phyloP scores from a whole-genome alignment of 2,888 invertebrate species.

The Himalopsyche tibetana region DNA sequence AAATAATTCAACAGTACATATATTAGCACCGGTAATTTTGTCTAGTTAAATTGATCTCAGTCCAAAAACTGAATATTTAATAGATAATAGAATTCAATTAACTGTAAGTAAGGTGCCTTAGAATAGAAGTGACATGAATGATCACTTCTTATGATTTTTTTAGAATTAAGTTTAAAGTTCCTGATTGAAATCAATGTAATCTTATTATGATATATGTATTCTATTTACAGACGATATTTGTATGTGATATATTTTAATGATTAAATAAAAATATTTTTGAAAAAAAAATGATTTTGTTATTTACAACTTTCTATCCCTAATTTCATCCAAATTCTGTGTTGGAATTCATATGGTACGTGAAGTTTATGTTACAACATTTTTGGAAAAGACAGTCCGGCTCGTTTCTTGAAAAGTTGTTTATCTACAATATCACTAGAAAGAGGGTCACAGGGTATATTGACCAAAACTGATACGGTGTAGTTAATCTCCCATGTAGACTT shows the following conservation, averaged over 20 bases:
- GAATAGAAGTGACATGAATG: background rate
- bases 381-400: too few relatives aligned
- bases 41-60: constrained; percentile 10
- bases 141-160: constrained; percentile 12
- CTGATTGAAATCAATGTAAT: constrained; percentile 33
- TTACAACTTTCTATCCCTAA: too few relatives aligned
- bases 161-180: constrained; percentile 28
- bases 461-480: too few relatives aligned
- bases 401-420: too few relatives aligned
- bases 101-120: constrained; percentile 1
- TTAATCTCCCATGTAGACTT: too few relatives aligned
- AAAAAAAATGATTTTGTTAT: too few relatives aligned
- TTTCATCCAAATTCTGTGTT: too few relatives aligned
- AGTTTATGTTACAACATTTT: too few relatives aligned
- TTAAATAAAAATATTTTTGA: constrained; percentile 17
- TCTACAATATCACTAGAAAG: too few relatives aligned
- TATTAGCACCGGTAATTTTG: too few relatives aligned
- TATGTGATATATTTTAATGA: constrained; percentile 33
- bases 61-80: background rate
- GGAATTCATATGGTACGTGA: too few relatives aligned
- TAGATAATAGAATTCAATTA: background rate
- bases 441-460: too few relatives aligned
- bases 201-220: constrained; percentile 4
- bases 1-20: background rate
- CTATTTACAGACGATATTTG: constrained; percentile 31